Percentiles rank a stretch among this genome's conserved stretches.
phyloP scores from a whole-genome alignment of 1,140 invertebrate genomes.

The Hycleus phaleratus region DNA sequence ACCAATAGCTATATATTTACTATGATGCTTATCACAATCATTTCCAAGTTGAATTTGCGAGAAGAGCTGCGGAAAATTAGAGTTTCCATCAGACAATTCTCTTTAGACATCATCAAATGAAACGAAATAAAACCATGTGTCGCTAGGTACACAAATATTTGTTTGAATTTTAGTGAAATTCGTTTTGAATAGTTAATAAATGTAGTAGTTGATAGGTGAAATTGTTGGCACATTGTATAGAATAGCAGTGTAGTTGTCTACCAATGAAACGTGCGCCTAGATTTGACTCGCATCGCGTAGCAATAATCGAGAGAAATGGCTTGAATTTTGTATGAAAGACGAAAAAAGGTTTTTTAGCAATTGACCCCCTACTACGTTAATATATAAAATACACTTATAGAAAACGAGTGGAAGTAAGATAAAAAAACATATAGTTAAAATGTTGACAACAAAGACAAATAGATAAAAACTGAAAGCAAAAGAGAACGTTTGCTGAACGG shows the following conservation, averaged over 20 bases:
- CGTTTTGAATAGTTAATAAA: too few species aligned
- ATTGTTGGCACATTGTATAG: too few species aligned
- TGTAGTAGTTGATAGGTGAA: too few species aligned
- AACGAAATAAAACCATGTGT: too few species aligned
- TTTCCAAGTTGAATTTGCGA: not conserved
- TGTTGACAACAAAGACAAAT: constrained; percentile 2
- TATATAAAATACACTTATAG: constrained; percentile 26
- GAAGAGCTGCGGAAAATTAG: constrained; percentile 1
- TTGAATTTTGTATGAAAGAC: constrained; percentile 42
- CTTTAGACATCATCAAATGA: too few species aligned
- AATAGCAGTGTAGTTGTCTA: too few species aligned
- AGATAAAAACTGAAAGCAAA: not conserved
- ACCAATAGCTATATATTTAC: too few species aligned
- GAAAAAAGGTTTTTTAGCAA: constrained; percentile 37
- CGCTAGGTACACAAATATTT: too few species aligned
- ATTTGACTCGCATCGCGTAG: constrained; percentile 12
- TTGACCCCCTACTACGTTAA: constrained; percentile 30
- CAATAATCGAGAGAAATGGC: constrained; percentile 43
- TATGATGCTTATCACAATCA: not conserved
- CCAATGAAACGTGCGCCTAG: constrained; percentile 10
- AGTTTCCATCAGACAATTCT: too few species aligned
- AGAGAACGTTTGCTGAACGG: constrained; percentile 12
- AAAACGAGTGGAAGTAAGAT: constrained; percentile 10
- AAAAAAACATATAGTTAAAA: not conserved
- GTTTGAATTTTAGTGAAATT: too few species aligned